These are phyloP conservation scores for Phortica variegata DNA, from an alignment of 1,140 invertebrate species.

Conservation along the genomic window DNA sequence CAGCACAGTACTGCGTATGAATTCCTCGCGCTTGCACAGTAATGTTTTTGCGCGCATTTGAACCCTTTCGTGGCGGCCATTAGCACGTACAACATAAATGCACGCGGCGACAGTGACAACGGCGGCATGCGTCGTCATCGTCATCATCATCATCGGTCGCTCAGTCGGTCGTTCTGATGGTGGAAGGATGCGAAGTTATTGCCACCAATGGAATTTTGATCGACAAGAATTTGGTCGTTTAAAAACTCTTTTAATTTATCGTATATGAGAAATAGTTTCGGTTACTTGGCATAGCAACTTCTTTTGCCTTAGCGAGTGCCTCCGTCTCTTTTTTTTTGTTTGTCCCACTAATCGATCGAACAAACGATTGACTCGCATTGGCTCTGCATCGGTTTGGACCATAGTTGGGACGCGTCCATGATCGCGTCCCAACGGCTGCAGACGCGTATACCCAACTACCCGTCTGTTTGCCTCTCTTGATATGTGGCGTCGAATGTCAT, in stretches of 20 bases:
- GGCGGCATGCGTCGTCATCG: no score
- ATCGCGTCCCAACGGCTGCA: not conserved
- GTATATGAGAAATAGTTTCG: conserved; percentile 56
- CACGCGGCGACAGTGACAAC: not conserved
- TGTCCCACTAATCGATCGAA: conserved; percentile 43
- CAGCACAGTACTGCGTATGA: no score
- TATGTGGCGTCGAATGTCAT: conserved; percentile 57
- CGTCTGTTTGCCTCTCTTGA: conserved; percentile 23
- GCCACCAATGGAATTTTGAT: conserved; percentile 56
- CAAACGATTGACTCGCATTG: conserved; percentile 41
- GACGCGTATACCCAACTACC: conserved; percentile 9
- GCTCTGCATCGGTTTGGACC: not conserved
- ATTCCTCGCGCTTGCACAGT: conserved; percentile 3
- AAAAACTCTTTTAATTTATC: conserved; percentile 57
- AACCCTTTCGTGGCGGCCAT: conserved; percentile 21
- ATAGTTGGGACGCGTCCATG: no score
- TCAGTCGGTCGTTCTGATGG: not conserved
- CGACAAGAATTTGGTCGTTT: conserved; percentile 57
- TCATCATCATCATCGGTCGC: no score
- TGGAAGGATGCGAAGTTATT: conserved; percentile 32
- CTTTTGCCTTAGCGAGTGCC: conserved; percentile 13
- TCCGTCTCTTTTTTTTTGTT: conserved; percentile 7
- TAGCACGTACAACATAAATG: conserved; percentile 36
- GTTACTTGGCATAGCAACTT: conserved; percentile 30
- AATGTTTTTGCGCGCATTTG: conserved; percentile 24